Evolutionary conservation across 2,797 vertebrate species (phyloP).

Genomic region (Choloepus didactylus): DNA sequence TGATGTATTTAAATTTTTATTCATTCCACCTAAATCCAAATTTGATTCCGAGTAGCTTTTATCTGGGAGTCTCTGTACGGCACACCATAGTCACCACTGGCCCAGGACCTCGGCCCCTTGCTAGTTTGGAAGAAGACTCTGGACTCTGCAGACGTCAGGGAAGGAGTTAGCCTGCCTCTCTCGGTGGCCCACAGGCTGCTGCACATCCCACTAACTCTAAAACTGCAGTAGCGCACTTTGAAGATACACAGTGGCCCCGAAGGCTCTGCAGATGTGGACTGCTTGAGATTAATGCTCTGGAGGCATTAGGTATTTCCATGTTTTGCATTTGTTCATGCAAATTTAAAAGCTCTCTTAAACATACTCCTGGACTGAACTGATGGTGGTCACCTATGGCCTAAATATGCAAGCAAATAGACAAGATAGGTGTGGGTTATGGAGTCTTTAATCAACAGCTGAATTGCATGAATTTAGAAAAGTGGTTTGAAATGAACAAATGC

Average conservation of each 20-base stretch:
- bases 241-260: background rate
- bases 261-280: background rate
- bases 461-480: slow-evolving; percentile 38
- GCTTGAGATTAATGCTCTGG: background rate
- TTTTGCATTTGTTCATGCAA: background rate
- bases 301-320: background rate
- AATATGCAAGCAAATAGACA: background rate
- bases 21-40: background rate
- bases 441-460: background rate
- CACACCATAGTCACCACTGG: background rate
- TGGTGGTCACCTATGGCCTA: background rate
- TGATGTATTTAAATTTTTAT: slow-evolving; percentile 14
- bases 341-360: background rate
- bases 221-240: background rate
- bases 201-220: accelerated
- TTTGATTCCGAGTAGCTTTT: slow-evolving; percentile 18
- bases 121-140: background rate
- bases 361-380: slow-evolving; percentile 9
- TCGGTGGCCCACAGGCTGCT: background rate
- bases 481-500: slow-evolving; percentile 15
- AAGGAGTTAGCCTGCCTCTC: background rate
- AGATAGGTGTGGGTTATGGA: background rate
- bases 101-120: background rate
- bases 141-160: background rate
- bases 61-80: background rate